Conservation (phyloP, 2,888 invertebrate species). For the Melieria omissa region DNA sequence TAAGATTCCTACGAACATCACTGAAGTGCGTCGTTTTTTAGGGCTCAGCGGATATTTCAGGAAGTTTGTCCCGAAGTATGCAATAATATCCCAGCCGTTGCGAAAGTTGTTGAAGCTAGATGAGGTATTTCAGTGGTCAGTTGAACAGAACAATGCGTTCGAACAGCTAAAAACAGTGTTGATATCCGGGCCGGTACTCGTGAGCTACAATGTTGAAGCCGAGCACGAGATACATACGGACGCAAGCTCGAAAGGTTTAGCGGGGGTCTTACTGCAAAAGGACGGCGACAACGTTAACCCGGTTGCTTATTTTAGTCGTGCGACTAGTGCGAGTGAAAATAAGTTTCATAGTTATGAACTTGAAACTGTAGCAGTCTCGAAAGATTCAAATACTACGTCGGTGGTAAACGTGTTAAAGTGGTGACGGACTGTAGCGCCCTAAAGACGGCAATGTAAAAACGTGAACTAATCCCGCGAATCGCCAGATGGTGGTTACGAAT, state of each 20-base stretch:
- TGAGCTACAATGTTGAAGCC: conserved; percentile 6
- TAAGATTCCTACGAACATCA: conserved; percentile 7
- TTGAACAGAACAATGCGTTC: background rate
- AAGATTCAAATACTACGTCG: no score
- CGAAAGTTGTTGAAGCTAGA: conserved; percentile 12
- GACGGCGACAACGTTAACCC: no score
- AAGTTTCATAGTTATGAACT: no score
- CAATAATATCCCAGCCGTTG: conserved; percentile 14
- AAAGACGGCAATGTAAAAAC: no score
- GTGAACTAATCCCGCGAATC: no score
- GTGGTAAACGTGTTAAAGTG: no score
- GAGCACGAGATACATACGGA: conserved; percentile 10
- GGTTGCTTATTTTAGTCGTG: no score
- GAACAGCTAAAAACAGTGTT: conserved; percentile 1
- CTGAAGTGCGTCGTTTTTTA: conserved; percentile 20
- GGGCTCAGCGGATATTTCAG: conserved; percentile 22
- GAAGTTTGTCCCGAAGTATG: conserved; percentile 12
- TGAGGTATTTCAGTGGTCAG: background rate
- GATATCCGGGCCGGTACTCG: background rate
- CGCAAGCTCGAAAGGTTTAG: background rate
- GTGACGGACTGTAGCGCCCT: no score
- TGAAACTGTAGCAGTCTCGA: no score
- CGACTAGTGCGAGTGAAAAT: no score
- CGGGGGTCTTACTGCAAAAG: no score
- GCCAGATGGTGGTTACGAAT: no score